Conservation (phyloP, 2,113 vertebrate species). For the Felis chaus region DNA sequence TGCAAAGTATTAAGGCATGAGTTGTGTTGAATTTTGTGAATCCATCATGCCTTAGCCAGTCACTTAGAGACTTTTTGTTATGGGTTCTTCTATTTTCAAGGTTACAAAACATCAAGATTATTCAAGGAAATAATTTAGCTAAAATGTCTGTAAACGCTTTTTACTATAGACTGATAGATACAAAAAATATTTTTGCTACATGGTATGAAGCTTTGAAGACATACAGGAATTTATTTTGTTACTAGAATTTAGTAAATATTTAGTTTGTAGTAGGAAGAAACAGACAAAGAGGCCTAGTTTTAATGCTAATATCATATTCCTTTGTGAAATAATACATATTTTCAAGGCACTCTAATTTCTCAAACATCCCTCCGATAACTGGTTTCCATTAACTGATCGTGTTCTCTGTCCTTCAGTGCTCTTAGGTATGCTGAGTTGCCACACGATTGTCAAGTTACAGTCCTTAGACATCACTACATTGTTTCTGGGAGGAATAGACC, state of each 20-base stretch:
- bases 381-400: neutral
- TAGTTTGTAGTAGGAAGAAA: neutral
- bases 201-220: conserved; percentile 11
- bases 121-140: conserved; percentile 46
- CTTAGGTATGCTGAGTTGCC: neutral
- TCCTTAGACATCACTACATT: neutral
- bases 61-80: conserved; percentile 15
- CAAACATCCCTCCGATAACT: neutral
- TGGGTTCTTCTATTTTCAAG: neutral
- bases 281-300: neutral
- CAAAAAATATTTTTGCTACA: conserved; percentile 10
- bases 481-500: neutral
- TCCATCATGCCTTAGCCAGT: neutral
- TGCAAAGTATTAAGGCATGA: neutral
- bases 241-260: conserved; percentile 45
- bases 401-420: neutral
- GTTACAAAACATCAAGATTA: neutral
- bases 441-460: neutral
- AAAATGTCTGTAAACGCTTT: conserved; percentile 17
- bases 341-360: neutral
- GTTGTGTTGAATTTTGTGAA: conserved; percentile 27
- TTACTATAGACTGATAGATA: neutral
- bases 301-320: neutral
- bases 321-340: conserved; percentile 31
- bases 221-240: neutral